Evolutionary conservation across 2,888 invertebrate species (phyloP), one percentile per base, ranked within the genome.

Genomic region (Antheraea assamensis): DNA sequence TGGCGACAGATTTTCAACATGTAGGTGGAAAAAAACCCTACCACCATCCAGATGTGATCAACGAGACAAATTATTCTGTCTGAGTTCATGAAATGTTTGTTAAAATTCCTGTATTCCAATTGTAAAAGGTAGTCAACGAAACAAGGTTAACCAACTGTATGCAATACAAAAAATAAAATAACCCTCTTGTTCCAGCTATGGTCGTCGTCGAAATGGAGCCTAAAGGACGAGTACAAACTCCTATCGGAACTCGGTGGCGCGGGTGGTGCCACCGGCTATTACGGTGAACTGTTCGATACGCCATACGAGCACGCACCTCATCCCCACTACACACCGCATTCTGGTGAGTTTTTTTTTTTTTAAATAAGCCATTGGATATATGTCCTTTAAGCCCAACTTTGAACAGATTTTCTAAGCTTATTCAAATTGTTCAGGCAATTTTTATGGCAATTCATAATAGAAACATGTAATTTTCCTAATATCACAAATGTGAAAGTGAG

Each of bases 151-250:
- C 19, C 49, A 19, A 49, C 2, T 13, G 24, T 3, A 10, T 58
- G n/a, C 24, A 24, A 52, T 21, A 21, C 8, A 52, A n/a, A 13
- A 24, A 58, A 24, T 58, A 58, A 58, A 58, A 24, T 13, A 24
- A 13, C 2, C 10, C 58, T 3, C 8, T 24, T 58, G 58, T 81
- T 94, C 0, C 87, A 97, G 97, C 95, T 97, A 76, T 97, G 98
- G 98, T 97, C 98, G 78, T 98, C 98, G 95, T 97, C 98, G 78
- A 98, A 98, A 95, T 98, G 98, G 98, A 97, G 97, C 91, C 96
- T 98, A 87, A 98, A 98, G 91, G 98, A 98, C 90, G 98, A 98
- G 88, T 98, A 98, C 94, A 98, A 98, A 92, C 92, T 98, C 72
- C 93, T 98, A 78, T 97, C 97, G 71, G 98, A 98, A 89, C 95